Evolutionary conservation across 2,797 vertebrate genomes (phyloP).

Genomic region (Notamacropus eugenii): DNA sequence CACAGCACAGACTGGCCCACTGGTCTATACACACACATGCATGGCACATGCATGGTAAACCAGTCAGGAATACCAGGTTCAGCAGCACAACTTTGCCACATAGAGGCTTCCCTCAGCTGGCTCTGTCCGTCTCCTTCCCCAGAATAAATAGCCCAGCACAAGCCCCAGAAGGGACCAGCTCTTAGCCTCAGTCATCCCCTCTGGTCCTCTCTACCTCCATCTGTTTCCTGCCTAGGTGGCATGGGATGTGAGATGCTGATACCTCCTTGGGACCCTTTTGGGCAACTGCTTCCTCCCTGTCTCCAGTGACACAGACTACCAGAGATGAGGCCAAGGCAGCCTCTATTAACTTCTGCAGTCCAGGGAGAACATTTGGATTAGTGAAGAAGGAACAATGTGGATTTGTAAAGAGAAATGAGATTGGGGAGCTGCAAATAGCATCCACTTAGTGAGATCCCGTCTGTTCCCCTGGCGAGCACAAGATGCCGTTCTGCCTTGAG

Average conservation of each 20-base stretch:
- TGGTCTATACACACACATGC: not conserved
- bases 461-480: not conserved
- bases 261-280: not conserved
- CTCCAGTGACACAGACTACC: not conserved
- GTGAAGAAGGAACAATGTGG: constrained; percentile 46
- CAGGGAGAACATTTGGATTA: not conserved
- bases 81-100: not conserved
- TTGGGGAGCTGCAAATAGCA: constrained; percentile 29
- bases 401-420: constrained; percentile 54
- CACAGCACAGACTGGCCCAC: not conserved
- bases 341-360: not conserved
- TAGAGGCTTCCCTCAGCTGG: no score
- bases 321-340: not conserved
- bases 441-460: not conserved
- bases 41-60: not conserved
- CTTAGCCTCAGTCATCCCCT: not conserved
- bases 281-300: accelerated
- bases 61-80: not conserved
- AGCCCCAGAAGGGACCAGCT: not conserved
- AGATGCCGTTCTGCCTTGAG: accelerated
- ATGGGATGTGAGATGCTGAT: not conserved
- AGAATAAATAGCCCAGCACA: not conserved
- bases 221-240: not conserved
- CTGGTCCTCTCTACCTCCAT: no score
- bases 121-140: accelerated